Conservation (phyloP, 2,113 vertebrate genomes). For the Vidua macroura region DNA sequence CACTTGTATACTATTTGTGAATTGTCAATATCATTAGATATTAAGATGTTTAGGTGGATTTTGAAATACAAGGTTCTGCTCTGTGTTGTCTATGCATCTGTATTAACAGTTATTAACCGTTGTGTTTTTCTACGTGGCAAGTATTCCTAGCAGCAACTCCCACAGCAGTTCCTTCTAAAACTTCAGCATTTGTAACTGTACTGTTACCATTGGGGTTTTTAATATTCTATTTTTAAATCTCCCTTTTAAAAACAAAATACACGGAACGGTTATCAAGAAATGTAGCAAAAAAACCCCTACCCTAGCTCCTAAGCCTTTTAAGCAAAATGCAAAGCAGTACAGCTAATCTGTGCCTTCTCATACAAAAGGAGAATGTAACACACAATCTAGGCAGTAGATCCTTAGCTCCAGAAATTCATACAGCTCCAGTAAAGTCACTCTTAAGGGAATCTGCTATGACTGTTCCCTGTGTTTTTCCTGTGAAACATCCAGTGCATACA, state of each 20-base stretch:
- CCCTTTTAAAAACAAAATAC: neutral
- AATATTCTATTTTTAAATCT: constrained; percentile 6
- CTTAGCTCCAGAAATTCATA: neutral
- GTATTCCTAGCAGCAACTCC: neutral
- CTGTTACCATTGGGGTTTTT: neutral
- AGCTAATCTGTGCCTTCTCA: neutral
- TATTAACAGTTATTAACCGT: neutral
- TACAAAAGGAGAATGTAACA: neutral
- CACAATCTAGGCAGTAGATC: neutral
- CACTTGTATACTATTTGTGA: neutral
- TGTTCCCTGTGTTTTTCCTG: neutral
- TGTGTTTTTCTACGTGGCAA: neutral
- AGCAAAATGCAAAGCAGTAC: neutral
- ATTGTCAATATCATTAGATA: neutral
- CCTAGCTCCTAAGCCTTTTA: neutral
- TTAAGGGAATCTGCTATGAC: neutral
- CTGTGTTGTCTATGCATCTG: neutral
- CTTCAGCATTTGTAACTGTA: neutral
- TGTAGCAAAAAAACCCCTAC: neutral
- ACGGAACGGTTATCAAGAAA: neutral
- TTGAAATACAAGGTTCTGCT: neutral
- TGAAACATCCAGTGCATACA: neutral
- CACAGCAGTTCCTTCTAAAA: neutral
- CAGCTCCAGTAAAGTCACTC: neutral
- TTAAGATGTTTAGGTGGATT: neutral